phyloP scores from a whole-genome alignment of 2,888 invertebrate species.

The Onthophagus sagittarius region DNA sequence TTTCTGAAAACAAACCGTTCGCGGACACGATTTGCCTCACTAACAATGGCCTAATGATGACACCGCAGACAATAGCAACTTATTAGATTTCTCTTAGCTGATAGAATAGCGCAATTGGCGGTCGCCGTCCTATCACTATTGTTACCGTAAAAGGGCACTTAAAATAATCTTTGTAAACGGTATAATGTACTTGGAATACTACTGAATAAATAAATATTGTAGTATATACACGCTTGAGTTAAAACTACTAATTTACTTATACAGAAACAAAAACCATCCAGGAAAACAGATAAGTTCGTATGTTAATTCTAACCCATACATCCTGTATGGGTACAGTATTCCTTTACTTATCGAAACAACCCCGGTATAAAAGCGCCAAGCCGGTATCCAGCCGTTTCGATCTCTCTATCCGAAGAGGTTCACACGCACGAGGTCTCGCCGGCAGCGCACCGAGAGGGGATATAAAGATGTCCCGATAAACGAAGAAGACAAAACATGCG shows the following conservation, averaged over 20 bases:
- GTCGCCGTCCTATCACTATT: neutral
- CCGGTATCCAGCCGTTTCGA: neutral
- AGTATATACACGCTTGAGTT: neutral
- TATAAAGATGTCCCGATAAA: conserved; percentile 6
- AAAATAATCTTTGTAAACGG: neutral
- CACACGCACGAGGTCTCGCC: neutral
- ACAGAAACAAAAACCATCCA: neutral
- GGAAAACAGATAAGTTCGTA: neutral
- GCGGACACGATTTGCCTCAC: neutral
- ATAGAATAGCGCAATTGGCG: neutral
- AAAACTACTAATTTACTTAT: neutral
- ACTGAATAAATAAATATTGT: neutral
- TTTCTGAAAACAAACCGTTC: neutral
- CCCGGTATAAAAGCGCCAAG: neutral
- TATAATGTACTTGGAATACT: neutral
- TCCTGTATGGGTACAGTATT: neutral
- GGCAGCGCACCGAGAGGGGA: neutral
- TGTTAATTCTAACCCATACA: neutral
- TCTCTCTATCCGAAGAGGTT: neutral
- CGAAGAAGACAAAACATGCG: conserved; percentile 6
- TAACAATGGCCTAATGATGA: neutral
- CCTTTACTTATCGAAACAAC: neutral
- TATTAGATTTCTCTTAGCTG: neutral
- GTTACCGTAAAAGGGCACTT: neutral
- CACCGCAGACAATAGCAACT: neutral